Base-by-base conservation (phyloP, 2,797 vertebrate genomes). In the Rachycentron canadum region DNA sequence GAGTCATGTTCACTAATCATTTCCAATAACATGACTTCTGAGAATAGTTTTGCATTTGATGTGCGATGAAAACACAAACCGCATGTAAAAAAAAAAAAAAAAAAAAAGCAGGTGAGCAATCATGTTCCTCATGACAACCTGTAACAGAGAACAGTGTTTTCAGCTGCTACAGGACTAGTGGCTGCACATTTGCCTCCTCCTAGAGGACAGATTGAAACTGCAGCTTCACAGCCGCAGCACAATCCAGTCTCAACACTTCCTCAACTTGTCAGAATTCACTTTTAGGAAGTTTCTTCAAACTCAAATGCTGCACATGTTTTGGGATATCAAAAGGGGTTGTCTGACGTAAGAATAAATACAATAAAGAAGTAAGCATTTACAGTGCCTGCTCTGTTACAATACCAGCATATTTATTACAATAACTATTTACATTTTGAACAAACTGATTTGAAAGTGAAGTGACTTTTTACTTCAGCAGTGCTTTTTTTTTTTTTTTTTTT, bases 111-210 rank as follows among this genome's bases (percentile, higher is more conserved):
- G 7, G 49, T 52, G 45, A 61, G 66, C 34, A 52, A 8, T 13
- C 38, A 78, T 28, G 66, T 61, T 60, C 9, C 32, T 55, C 12
- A 8, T 72, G 71, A 52, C 45, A 63, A 69, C 70, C 63, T 69
- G 45, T 50, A 52, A 73, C 57, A 53, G 41, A 26, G 59, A 72
- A 62, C 59, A 50, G 23, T 10, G 58, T 65, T 47, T 28, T 65
- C 32, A 59, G 73, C 63, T 69, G 58, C 65, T 49, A 16, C 50
- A 28, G 53, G 69, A 75, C 57, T 32, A 38, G 56, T 78, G 62
- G 32, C 66, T 78, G 59, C 57, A 67, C 70, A 38, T 88, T 83
- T 92, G 93, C 90, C 92, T 82, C 92, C 91, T 52, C 69, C 92
- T 91, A 80, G 88, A 92, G 93, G 93, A 17, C 40, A 47, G 13